A percentile compares a stretch with the other conserved stretches of the same genome.
Evolutionary conservation across 2,797 vertebrate species (phyloP).

Genomic region (Chiloscyllium punctatum): DNA sequence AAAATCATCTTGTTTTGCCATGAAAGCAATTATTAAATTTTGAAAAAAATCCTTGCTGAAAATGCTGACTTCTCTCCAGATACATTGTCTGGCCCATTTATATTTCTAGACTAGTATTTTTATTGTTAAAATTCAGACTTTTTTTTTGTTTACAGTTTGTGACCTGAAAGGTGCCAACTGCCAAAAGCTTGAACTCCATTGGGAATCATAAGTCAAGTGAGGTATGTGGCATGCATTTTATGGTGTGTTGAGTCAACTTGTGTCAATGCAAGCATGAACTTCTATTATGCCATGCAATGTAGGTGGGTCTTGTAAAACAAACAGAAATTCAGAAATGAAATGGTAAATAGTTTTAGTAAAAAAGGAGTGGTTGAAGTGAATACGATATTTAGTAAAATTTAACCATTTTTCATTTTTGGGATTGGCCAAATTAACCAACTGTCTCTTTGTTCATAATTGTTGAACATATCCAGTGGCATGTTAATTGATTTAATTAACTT

Average conservation of each 20-base stretch:
- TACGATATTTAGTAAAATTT: not conserved
- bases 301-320: not conserved
- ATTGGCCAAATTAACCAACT: not conserved
- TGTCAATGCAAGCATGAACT: not conserved
- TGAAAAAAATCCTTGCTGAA: not conserved
- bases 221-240: not conserved
- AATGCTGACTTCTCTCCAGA: not conserved
- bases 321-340: not conserved
- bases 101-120: not conserved
- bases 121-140: not conserved
- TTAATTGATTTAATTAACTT: not conserved
- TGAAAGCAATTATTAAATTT: not conserved
- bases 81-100: not conserved
- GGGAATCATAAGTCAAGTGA: not conserved
- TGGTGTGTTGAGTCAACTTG: not conserved
- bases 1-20: not conserved
- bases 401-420: not conserved
- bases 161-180: not conserved
- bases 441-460: not conserved
- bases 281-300: not conserved
- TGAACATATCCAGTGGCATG: not conserved
- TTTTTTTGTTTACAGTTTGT: slow-evolving; percentile 5
- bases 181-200: not conserved
- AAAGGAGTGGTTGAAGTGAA: not conserved
- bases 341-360: not conserved